A percentile compares a stretch with the other conserved stretches of the same genome.
These are phyloP conservation scores for Elysia crispata DNA, from an alignment of 2,888 invertebrate genomes.

Conservation along the genomic window DNA sequence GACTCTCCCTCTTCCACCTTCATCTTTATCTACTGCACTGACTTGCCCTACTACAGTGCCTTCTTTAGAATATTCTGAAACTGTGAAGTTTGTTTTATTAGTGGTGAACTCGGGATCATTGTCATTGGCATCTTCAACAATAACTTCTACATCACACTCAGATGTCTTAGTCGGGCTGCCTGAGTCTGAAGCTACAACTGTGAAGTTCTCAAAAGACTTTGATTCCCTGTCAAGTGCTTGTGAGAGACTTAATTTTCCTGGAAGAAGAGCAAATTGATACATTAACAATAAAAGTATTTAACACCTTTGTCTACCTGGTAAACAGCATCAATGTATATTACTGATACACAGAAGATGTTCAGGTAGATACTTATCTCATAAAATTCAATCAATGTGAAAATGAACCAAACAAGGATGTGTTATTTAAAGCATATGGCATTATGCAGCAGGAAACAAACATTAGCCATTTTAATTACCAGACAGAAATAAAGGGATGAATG, in stretches of 20 bases:
- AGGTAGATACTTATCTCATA: too few relatives aligned
- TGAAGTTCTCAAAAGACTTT: constrained; percentile 54
- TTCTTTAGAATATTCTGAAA: constrained; percentile 61
- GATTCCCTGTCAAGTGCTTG: constrained; percentile 82
- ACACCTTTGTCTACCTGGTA: too few relatives aligned
- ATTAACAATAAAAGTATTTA: too few relatives aligned
- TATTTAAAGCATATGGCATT: too few relatives aligned
- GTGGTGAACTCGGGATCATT: constrained; percentile 84
- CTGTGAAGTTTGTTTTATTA: constrained; percentile 46
- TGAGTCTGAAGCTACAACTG: constrained; percentile 65
- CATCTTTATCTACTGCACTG: constrained; percentile 83
- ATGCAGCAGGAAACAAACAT: too few relatives aligned
- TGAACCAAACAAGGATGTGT: too few relatives aligned
- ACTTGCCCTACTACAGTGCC: constrained; percentile 82
- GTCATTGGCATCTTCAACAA: constrained; percentile 87
- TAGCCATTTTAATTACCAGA: too few relatives aligned
- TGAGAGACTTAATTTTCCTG: constrained; percentile 67
- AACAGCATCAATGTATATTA: too few relatives aligned
- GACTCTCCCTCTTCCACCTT: constrained; percentile 82
- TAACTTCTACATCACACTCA: constrained; percentile 83
- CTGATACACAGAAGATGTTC: too few relatives aligned
- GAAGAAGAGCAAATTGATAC: constrained; percentile 26
- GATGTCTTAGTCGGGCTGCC: constrained; percentile 61
- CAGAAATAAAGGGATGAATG: too few relatives aligned
- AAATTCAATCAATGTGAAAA: too few relatives aligned